Percentiles rank a stretch among this genome's conserved stretches.
These are phyloP conservation scores for Monopis laevigella DNA, from an alignment of 2,888 invertebrate genomes.

Conservation along the genomic window DNA sequence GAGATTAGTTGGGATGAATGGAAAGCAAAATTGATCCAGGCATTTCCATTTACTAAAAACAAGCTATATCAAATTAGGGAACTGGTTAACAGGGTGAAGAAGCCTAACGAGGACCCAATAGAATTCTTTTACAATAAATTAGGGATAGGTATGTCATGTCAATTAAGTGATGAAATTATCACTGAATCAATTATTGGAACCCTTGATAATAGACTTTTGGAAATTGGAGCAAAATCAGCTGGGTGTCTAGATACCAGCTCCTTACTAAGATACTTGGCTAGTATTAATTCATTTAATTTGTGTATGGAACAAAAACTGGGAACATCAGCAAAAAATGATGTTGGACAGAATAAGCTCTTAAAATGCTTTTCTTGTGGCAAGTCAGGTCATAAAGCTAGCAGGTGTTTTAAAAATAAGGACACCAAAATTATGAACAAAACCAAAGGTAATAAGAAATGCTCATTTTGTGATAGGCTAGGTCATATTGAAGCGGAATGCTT, in stretches of 20 bases:
- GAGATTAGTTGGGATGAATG: constrained; percentile 18
- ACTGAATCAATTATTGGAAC: constrained; percentile 17
- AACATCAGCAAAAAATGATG: neutral
- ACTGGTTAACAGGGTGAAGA: constrained; percentile 15
- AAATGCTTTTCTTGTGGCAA: constrained; percentile 15
- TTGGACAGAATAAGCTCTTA: neutral
- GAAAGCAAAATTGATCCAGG: constrained; percentile 15
- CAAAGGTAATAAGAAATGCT: constrained; percentile 10
- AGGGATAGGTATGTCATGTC: constrained; percentile 17
- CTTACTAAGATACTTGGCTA: constrained; percentile 14
- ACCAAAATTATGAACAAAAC: neutral
- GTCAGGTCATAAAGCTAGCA: constrained; percentile 14
- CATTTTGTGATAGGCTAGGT: constrained; percentile 11
- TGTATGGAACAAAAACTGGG: neutral
- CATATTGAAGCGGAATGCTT: constrained; percentile 14
- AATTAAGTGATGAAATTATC: constrained; percentile 15
- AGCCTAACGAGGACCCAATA: constrained; percentile 16
- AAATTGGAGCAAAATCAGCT: constrained; percentile 16
- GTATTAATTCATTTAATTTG: constrained; percentile 4
- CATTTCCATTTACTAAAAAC: constrained; percentile 18
- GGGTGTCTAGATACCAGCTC: constrained; percentile 15
- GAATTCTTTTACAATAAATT: neutral
- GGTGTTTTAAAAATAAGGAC: neutral
- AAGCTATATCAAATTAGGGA: constrained; percentile 16
- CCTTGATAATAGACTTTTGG: constrained; percentile 15